Percentiles rank a stretch among this genome's conserved stretches.
phyloP scores from a whole-genome alignment of 2,888 invertebrate genomes.

The Clepsis dumicolana region DNA sequence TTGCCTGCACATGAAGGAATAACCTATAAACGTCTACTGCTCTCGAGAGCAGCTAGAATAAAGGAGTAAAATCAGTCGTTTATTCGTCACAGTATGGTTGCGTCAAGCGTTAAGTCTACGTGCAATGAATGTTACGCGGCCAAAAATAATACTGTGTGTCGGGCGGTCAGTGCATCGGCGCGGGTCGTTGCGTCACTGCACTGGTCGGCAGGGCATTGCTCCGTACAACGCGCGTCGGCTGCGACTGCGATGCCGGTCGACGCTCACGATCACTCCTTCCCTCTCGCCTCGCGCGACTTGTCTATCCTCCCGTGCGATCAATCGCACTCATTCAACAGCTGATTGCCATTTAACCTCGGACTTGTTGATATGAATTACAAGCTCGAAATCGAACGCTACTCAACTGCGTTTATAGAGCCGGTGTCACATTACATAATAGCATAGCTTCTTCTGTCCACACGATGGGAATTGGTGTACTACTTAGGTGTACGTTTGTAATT shows the following conservation, averaged over 20 bases:
- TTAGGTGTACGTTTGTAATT: not conserved
- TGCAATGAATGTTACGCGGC: slow-evolving; percentile 76
- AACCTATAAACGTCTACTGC: slow-evolving; percentile 54
- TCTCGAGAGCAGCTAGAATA: slow-evolving; percentile 55
- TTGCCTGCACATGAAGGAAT: slow-evolving; percentile 44
- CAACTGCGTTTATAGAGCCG: slow-evolving; percentile 32
- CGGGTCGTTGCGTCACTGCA: slow-evolving; percentile 80
- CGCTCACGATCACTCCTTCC: slow-evolving; percentile 52
- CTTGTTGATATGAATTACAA: slow-evolving; percentile 45
- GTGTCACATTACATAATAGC: slow-evolving; percentile 24
- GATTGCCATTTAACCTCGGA: slow-evolving; percentile 66
- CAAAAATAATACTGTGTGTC: slow-evolving; percentile 71
- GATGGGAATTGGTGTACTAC: not conserved
- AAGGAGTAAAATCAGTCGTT: slow-evolving; percentile 60
- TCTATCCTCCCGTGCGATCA: slow-evolving; percentile 63
- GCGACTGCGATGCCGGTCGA: slow-evolving; percentile 44
- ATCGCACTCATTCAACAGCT: slow-evolving; percentile 75
- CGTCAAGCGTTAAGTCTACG: slow-evolving; percentile 55
- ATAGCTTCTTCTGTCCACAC: slow-evolving; percentile 4
- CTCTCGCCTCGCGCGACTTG: slow-evolving; percentile 56
- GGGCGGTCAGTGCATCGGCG: slow-evolving; percentile 76
- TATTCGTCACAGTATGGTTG: slow-evolving; percentile 65
- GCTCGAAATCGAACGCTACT: slow-evolving; percentile 23
- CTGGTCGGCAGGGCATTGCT: slow-evolving; percentile 80
- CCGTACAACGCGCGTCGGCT: slow-evolving; percentile 62